Base-by-base conservation (phyloP, 1,140 invertebrate species). In the Sitophilus oryzae region DNA sequence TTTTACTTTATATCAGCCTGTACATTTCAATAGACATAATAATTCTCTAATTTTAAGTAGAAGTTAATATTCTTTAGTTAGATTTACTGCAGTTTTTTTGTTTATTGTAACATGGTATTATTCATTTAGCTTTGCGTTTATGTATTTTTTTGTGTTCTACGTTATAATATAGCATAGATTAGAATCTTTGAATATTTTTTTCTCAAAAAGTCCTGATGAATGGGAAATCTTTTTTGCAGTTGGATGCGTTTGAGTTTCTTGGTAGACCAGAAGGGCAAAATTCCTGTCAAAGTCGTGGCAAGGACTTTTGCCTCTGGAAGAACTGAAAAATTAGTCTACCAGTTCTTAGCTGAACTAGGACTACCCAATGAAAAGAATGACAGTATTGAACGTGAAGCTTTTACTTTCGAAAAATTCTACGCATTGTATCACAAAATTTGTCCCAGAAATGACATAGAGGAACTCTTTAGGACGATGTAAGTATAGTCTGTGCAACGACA, bases 361-460 rank as follows among this genome's bases (percentile, higher is more conserved):
- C 78, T 99, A 48, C 94, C 96, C 3, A 89, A 88, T 61, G 96
- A 93, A 63, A 99, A 99, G 83, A 91, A 89, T 67, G 96, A 98
- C 71, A 89, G 89, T 23, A 96, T 99, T 73, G 95, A 98, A 66
- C 88, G 86, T 41, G 83, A 84, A 46, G 87, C 91, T 52, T 99
- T 99, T 71, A 98, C 96, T 1, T 99, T 98, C 73, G 96, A 99
- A 58, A 97, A 97, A 70, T 99, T 99, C 74, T 97, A 98, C 76
- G 87, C 89, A 35, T 77, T 99, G 0, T 99, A 99, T 73, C 95
- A 98, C 73, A 98, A 96, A 77, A 97, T 99, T 63, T 99, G 97
- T 73, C 97, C 97, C 6, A 81, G 97, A 60, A 97, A 96, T 67
- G 97, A 99, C 72, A 98, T 99, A 62, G 96, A 99, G 73, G 95